Evolutionary conservation across 1,140 invertebrate species (phyloP), one percentile per base, ranked within the genome.

Genomic region (Cydia fagiglandana): DNA sequence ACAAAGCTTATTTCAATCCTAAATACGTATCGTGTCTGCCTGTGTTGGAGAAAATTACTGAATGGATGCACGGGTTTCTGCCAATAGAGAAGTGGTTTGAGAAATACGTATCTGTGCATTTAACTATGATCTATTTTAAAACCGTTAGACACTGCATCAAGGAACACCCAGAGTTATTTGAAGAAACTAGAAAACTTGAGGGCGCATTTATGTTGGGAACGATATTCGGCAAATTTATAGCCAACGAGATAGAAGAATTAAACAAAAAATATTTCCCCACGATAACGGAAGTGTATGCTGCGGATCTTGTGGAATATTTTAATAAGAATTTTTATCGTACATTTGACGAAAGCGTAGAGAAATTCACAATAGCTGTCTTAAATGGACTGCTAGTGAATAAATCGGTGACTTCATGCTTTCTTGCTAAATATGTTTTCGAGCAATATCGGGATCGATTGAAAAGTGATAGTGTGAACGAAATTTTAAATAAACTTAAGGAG

Each of bases 171-270:
- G 56, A 61, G 56, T 61, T 61, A 9, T 61, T 61, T 10, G 17
- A 24, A 3, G 64, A 66, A 30, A 3, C 64, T 2, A 34, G 12
- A n/a, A 66, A 34, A 15, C 6, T 66, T 1, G 64, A 66, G 13
- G 64, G 64, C 2, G 64, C 30, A 34, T 2, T 2, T 6, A 87
- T 76, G 86, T 75, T 88, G 12, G 85, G 87, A 12, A 47, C 77
- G 2, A 74, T 80, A 30, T 86, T 88, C 6, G 87, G 89, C 0
- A 81, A 84, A 12, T 84, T 84, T 20, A 81, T 91, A 38, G 83
- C 81, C 0, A 50, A 77, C n/a, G 88, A 89, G 76, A 77, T 88
- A 2, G 79, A 77, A 47, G 77, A 89, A 56, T 76, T 89, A 7
- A 78, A 76, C 0, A 30, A 61, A 4, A 80, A 78, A 73, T 89